phyloP scores from a whole-genome alignment of 2,797 vertebrate genomes.

The Spea hammondii region DNA sequence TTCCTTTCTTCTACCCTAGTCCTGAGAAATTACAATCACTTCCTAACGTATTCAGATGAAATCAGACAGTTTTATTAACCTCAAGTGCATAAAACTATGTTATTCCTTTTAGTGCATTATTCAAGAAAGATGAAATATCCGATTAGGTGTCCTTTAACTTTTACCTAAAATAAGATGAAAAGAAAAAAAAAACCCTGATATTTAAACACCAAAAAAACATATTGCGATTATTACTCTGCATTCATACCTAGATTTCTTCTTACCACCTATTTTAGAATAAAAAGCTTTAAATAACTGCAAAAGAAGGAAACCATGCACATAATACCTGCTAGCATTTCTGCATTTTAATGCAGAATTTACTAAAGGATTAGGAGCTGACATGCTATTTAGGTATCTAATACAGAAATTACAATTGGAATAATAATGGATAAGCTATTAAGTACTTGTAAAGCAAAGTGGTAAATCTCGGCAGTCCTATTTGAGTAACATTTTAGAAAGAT shows the following conservation, averaged over 20 bases:
- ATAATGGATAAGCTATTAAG: background rate
- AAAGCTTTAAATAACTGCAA: background rate
- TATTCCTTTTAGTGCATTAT: constrained; percentile 48
- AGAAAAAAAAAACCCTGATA: background rate
- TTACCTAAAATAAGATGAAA: constrained; percentile 25
- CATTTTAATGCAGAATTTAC: background rate
- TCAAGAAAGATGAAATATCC: constrained; percentile 41
- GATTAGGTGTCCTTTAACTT: constrained; percentile 35
- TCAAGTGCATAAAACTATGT: constrained; percentile 42
- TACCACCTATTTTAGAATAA: background rate
- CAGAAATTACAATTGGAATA: background rate
- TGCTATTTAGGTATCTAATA: too few relatives aligned
- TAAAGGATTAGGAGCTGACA: background rate
- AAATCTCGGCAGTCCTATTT: too few relatives aligned
- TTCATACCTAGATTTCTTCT: background rate
- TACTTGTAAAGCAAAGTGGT: too few relatives aligned
- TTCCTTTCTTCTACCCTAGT: constrained; percentile 28
- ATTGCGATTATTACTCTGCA: constrained; percentile 20
- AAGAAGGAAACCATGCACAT: background rate
- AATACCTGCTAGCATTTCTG: background rate
- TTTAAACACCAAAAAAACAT: constrained; percentile 7
- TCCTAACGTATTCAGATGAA: constrained; percentile 30
- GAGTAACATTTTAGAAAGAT: too few relatives aligned
- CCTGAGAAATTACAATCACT: constrained; percentile 34
- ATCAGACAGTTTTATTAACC: constrained; percentile 49